Evolutionary conservation across 1,140 invertebrate genomes (phyloP).

Genomic region (Diuraphis noxia): DNA sequence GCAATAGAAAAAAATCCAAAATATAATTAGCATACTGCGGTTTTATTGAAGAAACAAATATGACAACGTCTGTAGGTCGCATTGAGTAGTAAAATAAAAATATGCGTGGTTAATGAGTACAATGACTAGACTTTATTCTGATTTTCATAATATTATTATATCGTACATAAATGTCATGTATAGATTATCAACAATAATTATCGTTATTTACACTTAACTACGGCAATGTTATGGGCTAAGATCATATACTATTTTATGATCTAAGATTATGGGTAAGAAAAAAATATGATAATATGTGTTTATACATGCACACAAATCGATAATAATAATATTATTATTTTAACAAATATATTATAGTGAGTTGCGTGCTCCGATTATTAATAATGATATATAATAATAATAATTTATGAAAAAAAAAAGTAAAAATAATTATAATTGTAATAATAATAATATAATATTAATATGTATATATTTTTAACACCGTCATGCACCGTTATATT

Average conservation of each 20-base stretch:
- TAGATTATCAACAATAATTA: not conserved
- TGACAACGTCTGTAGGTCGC: not conserved
- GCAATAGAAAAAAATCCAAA: not conserved
- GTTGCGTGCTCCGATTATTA: not conserved
- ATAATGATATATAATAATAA: not conserved
- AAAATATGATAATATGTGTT: not conserved
- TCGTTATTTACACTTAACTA: not conserved
- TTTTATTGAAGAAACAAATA: not conserved
- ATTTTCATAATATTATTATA: not conserved
- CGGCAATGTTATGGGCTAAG: too few species aligned
- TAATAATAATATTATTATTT: not conserved
- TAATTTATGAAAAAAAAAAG: not conserved
- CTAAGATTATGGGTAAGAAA: not conserved
- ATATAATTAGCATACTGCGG: not conserved
- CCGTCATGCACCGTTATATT: not conserved
- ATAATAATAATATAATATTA: conserved; percentile 11
- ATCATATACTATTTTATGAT: too few species aligned
- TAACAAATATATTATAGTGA: not conserved
- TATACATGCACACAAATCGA: conserved; percentile 8
- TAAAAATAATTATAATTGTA: not conserved
- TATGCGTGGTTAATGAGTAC: not conserved
- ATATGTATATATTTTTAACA: not conserved
- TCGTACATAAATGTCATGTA: not conserved
- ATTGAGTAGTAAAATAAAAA: not conserved
- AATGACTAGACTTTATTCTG: conserved; percentile 2